Conservation (phyloP, 2,113 vertebrate species). For the Cephalopterus ornatus region DNA sequence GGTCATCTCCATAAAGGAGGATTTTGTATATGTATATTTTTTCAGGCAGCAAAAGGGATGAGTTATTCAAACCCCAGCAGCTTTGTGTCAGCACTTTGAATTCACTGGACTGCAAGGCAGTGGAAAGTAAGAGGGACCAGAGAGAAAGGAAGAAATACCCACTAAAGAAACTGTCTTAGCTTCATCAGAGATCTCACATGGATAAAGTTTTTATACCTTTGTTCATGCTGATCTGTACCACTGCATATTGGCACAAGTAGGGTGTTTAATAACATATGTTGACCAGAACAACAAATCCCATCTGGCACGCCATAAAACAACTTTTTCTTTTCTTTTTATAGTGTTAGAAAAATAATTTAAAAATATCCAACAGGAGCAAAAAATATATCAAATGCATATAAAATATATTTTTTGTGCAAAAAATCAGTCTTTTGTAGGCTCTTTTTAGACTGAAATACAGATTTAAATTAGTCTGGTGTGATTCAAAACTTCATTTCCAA, state of each 20-base stretch:
- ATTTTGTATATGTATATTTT: not conserved
- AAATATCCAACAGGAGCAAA: not conserved
- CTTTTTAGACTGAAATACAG: not conserved
- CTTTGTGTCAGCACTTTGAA: not conserved
- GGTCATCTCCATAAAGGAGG: not conserved
- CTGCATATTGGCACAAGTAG: not conserved
- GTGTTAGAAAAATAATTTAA: not conserved
- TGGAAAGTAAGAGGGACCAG: not conserved
- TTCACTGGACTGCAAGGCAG: not conserved
- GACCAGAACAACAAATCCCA: not conserved
- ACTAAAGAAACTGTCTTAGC: not conserved
- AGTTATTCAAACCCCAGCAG: not conserved
- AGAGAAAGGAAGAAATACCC: not conserved
- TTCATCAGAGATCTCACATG: not conserved
- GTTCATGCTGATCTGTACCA: not conserved
- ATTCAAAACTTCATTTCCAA: not conserved
- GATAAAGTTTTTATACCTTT: not conserved
- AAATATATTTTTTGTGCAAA: not conserved
- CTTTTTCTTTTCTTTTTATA: not conserved
- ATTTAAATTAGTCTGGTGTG: not conserved
- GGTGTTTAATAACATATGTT: not conserved
- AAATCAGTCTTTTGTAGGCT: not conserved
- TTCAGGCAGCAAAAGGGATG: not conserved
- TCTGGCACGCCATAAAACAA: not conserved
- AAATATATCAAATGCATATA: not conserved